Conservation (phyloP, 2,113 vertebrate species). For the Symphodus melops region DNA sequence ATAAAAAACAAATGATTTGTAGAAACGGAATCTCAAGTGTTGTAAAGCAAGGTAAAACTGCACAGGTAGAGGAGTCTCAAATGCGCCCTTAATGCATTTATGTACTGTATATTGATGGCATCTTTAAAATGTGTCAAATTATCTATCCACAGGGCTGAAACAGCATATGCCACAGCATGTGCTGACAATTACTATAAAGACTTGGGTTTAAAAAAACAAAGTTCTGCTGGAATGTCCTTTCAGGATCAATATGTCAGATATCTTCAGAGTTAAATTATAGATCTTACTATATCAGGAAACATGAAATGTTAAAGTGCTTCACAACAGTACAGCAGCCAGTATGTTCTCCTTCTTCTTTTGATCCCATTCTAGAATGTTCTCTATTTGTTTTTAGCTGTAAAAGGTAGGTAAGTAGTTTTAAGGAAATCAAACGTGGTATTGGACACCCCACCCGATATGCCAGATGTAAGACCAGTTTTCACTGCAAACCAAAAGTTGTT, state of each 20-base stretch:
- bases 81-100: not conserved
- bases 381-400: too few relatives aligned
- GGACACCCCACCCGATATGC: too few relatives aligned
- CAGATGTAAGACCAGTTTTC: too few relatives aligned
- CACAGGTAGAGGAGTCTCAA: not conserved
- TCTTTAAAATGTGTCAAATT: slow-evolving; percentile 1
- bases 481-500: too few relatives aligned
- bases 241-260: not conserved
- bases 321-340: too few relatives aligned
- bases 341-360: too few relatives aligned
- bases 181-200: not conserved
- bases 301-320: too few relatives aligned
- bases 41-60: not conserved
- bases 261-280: too few relatives aligned
- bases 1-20: slow-evolving; percentile 34
- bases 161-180: not conserved
- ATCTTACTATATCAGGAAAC: too few relatives aligned
- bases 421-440: too few relatives aligned
- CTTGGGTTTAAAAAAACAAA: not conserved
- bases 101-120: slow-evolving; percentile 10
- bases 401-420: too few relatives aligned
- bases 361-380: too few relatives aligned
- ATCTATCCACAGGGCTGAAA: not conserved
- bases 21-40: slow-evolving; percentile 1
- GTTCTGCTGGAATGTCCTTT: slow-evolving; percentile 3